Conservation (phyloP, 2,888 invertebrate genomes). For the Cactoblastis cactorum region DNA sequence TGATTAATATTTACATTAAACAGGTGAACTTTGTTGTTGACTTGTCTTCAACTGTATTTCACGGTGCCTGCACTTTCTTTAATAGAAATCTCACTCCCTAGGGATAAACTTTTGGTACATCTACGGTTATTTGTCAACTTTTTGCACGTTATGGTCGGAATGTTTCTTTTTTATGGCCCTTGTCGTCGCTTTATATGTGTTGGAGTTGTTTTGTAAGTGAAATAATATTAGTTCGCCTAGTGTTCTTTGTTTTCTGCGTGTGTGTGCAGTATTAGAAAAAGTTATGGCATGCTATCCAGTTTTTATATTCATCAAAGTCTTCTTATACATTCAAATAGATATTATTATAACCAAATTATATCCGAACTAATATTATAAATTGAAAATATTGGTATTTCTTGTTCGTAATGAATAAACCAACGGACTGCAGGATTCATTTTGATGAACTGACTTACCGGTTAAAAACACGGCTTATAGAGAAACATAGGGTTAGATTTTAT, state of each 20-base stretch:
- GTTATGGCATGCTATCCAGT: too few relatives aligned
- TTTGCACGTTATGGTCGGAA: slow-evolving; percentile 28
- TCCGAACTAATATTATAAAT: too few relatives aligned
- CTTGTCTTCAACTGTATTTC: slow-evolving; percentile 35
- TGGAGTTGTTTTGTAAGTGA: slow-evolving; percentile 11
- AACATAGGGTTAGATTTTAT: too few relatives aligned
- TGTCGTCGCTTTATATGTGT: slow-evolving; percentile 13
- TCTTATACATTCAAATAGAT: too few relatives aligned
- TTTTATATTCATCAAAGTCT: too few relatives aligned
- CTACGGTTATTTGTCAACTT: slow-evolving; percentile 37
- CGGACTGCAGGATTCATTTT: too few relatives aligned
- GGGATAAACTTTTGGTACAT: slow-evolving; percentile 45
- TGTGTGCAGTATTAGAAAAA: neutral
- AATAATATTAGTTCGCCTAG: neutral
- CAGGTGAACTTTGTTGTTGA: slow-evolving; percentile 58
- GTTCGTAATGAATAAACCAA: too few relatives aligned
- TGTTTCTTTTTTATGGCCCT: slow-evolving; percentile 24
- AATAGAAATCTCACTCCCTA: slow-evolving; percentile 44
- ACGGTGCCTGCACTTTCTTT: slow-evolving; percentile 42
- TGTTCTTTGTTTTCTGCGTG: neutral
- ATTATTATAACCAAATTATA: too few relatives aligned
- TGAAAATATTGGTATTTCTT: too few relatives aligned
- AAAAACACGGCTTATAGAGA: too few relatives aligned
- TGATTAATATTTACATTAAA: slow-evolving; percentile 63
- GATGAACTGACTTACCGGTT: too few relatives aligned